Base-by-base conservation (phyloP, 2,888 invertebrate species). In the Nymphalis urticae region DNA sequence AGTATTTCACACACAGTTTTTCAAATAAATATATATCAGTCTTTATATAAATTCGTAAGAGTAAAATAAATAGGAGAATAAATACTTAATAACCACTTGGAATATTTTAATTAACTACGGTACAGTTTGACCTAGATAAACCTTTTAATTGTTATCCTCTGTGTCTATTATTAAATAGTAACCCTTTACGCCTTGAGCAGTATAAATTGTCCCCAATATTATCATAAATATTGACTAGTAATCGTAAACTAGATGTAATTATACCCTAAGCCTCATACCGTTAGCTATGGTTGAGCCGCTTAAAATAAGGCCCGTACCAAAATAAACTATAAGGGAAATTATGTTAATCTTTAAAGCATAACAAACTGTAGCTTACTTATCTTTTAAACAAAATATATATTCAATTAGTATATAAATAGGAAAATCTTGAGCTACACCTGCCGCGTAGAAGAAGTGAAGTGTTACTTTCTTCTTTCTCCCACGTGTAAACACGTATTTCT, bases 201-300 rank as follows among this genome's bases (percentile, higher is more conserved):
- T 51, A 50, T 50, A 51, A 62, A 19, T 36, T 32, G 19, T 58
- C 32, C 58, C 32, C 1, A 16, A 9, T 9, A 62, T 32, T 62
- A 62, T 19, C 50, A 36, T 62, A 62, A 62, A 62, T 62, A 62
- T 61, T 61, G 61, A 48, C 48, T 61, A 21, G 27, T 7, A 61
- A 61, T 17, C 27, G 48, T 48, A 61, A 17, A 48, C 61, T 7
- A 27, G 16, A 17, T 7, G 17, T 61, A 48, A 61, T 21, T 48
- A 17, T 48, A 24, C 47, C 21, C 16, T 47, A 48, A 60, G 36
- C 47, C 47, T 13, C 47, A 47, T 48, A 47, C 7, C 48, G 24
- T 48, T 24, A 48, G 6, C 24, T 7, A 61, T 17, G n/a, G 61
- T 6, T 48, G 48, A 61, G 21, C 24, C 0, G 50, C 19, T 58